Evolutionary conservation across 1,140 invertebrate species (phyloP), one percentile per base, ranked within the genome.

Genomic region (Drosophila pseudoobscura): DNA sequence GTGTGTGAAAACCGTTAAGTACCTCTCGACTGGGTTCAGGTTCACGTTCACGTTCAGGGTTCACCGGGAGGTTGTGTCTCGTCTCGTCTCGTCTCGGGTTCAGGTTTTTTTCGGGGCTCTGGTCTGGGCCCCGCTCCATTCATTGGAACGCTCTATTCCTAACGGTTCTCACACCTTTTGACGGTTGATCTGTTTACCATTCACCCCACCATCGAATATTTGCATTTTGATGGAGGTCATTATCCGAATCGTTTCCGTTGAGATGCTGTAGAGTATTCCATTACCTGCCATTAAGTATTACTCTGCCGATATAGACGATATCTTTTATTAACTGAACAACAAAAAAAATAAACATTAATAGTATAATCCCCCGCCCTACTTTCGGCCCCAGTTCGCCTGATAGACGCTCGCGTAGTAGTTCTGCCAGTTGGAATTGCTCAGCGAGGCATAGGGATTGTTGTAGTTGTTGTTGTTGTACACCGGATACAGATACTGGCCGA

Each of bases 401-500:
- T 88, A 87, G 45, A 59, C 55, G 61, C 64, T 88, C n/a, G 75
- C n/a, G 46, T 87, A 87, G 29, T 83, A 82, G 3, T 15, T 54
- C 31, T 70, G 83, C 83, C 83, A 88, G 51, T 87, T 87, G 24
- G 71, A 45, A 6, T 64, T 79, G 31, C 61, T 66, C 1, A 68
- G 22, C 8, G 83, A 69, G 60, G 83, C 83, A 46, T 88, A 88
- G 0, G 83, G 83, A 79, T 88, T 89, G 9, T 73, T 57, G 4
- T 59, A 47, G 46, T 88, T 83, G 24, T 51, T 83, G 22, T 88
- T 88, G 39, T 88, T 79, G 41, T 88, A 88, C 0, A 61, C 58
- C 3, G 83, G 83, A 77, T 88, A 88, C n/a, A 88, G 43, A 61
- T 90, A 90, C 43, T 90, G 87, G 0, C 87, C 87, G 6, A 90